Evolutionary conservation across 2,888 invertebrate genomes (phyloP).

Genomic region (Papilio gigon): DNA sequence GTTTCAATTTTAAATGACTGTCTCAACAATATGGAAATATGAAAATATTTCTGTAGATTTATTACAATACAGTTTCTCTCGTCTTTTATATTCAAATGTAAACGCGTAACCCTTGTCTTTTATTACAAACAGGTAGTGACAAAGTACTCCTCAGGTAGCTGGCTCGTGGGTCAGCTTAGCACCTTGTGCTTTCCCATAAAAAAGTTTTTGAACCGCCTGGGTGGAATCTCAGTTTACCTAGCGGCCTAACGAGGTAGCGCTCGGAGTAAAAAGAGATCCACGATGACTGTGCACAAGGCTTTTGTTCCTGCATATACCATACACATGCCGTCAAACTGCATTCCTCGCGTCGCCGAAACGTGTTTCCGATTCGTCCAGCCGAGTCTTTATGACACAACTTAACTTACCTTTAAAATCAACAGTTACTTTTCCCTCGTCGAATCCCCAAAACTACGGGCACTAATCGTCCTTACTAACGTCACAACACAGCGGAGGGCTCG

Average conservation of each 20-base stretch:
- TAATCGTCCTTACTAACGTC: slow-evolving; percentile 57
- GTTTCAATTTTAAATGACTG: slow-evolving; percentile 35
- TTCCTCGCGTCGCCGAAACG: slow-evolving; percentile 79
- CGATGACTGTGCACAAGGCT: slow-evolving; percentile 78
- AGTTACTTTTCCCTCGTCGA: slow-evolving; percentile 70
- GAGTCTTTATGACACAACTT: slow-evolving; percentile 79
- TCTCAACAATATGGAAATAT: slow-evolving; percentile 30
- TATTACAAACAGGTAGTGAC: slow-evolving; percentile 69
- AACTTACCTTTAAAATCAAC: slow-evolving; percentile 81
- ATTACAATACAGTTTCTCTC: slow-evolving; percentile 47
- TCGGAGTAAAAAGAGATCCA: slow-evolving; percentile 71
- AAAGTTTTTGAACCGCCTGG: slow-evolving; percentile 35
- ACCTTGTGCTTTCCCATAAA: slow-evolving; percentile 5
- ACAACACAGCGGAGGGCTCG: slow-evolving; percentile 64
- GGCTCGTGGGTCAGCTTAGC: slow-evolving; percentile 38
- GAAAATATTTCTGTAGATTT: slow-evolving; percentile 5
- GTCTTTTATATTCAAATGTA: slow-evolving; percentile 72
- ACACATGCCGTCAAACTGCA: slow-evolving; percentile 81
- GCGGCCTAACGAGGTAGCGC: slow-evolving; percentile 62
- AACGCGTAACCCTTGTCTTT: slow-evolving; percentile 70
- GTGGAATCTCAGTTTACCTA: slow-evolving; percentile 48
- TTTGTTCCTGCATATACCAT: slow-evolving; percentile 77
- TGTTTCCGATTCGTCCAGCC: slow-evolving; percentile 68
- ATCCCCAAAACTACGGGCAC: slow-evolving; percentile 60
- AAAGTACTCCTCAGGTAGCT: slow-evolving; percentile 44